A percentile compares a stretch with the other conserved stretches of the same genome.
These are phyloP conservation scores for Cephus sareptanus DNA, from an alignment of 2,888 invertebrate species.

Conservation along the genomic window DNA sequence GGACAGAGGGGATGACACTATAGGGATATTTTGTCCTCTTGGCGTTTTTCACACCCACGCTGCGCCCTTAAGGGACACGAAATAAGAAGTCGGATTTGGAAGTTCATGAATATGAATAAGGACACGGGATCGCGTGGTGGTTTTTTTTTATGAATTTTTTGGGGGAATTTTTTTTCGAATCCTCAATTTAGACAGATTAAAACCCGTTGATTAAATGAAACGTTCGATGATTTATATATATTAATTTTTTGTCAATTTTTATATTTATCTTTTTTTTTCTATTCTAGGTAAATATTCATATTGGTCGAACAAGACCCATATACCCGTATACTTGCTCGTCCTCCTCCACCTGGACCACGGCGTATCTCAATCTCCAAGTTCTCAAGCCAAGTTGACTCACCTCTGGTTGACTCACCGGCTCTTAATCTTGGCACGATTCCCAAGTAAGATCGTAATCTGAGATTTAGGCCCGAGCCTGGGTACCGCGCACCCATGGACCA, in stretches of 20 bases:
- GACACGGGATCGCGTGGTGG: background rate
- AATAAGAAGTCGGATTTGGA: constrained; percentile 25
- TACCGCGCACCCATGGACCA: constrained; percentile 44
- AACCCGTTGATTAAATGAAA: background rate
- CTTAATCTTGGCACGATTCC: constrained; percentile 55
- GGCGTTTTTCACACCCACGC: constrained; percentile 28
- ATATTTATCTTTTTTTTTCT: too few species aligned
- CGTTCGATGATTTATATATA: background rate
- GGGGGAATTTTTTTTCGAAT: background rate
- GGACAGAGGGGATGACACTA: constrained; percentile 15
- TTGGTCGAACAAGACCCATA: background rate
- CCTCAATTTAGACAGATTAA: background rate
- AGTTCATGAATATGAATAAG: constrained; percentile 27
- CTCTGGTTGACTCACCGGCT: constrained; percentile 27
- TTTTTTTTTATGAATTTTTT: background rate
- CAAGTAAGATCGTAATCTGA: constrained; percentile 56
- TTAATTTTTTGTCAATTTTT: background rate
- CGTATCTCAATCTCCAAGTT: constrained; percentile 55
- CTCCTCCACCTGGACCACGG: constrained; percentile 32
- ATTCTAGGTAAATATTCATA: too few species aligned
- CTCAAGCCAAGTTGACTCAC: constrained; percentile 4
- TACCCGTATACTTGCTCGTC: constrained; percentile 11
- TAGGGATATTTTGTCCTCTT: constrained; percentile 9
- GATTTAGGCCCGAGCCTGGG: constrained; percentile 47
- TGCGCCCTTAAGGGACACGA: constrained; percentile 13